Evolutionary conservation across 2,888 invertebrate genomes (phyloP), one percentile per base, ranked within the genome.

Genomic region (Ochropacha duplaris): DNA sequence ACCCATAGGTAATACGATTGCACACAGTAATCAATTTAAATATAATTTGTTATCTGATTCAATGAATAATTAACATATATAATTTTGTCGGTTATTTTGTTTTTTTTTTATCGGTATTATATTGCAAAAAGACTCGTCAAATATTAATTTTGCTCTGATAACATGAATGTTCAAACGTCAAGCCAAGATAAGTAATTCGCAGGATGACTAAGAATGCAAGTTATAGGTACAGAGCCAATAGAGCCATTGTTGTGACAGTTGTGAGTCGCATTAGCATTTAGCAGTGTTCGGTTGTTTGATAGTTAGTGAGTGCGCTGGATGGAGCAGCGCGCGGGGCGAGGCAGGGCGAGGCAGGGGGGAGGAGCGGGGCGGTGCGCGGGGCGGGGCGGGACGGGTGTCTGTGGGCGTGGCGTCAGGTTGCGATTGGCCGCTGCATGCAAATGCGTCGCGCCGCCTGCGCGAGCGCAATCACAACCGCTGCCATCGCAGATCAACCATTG

Each of bases 401-500:
- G 11, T 31, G 70, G 79, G 83, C 78, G 82, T 79, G 79, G 78
- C 79, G 71, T 70, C 68, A 72, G 59, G 62, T 64, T 69, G 74
- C 79, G 65, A 84, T 85, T 84, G 85, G 85, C 72, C 79, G 72
- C 66, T 76, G 78, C 89, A 91, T 90, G 91, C 91, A 91, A 91
- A 91, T 91, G 76, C 66, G 75, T 66, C 69, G 74, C 74, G 72
- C 78, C 79, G 79, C 84, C 81, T 76, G 84, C 87, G 83, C 83
- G 66, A 74, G 81, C 86, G 87, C 88, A 86, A 80, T 81, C 84
- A 68, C 69, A 56, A 61, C 58, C 54, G 39, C 71, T 72, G 74
- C 76, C 74, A 71, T 73, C 74, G 69, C 74, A 56, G 62, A 64
- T 66, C 72, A 72, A 81, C 87, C 84, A 86, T 87, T 87, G 88